Conservation (phyloP, 1,140 invertebrate genomes). For the Phocides pigmalion region DNA sequence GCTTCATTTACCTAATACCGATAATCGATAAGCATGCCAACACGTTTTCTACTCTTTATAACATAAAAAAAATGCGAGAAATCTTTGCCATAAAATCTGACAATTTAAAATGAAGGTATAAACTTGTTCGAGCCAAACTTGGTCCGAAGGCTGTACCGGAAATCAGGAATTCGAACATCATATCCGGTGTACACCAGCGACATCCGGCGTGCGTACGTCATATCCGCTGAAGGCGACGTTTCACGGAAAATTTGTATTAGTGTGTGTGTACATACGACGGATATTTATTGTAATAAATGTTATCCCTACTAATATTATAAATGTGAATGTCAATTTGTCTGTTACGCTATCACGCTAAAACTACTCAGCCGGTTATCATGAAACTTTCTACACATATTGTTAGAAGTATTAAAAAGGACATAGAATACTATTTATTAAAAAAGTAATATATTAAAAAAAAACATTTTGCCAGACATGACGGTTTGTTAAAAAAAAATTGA, state of each 20-base stretch:
- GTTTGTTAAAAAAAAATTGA: no score
- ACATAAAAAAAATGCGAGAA: conserved; percentile 6
- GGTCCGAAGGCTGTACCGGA: conserved; percentile 44
- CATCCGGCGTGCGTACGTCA: conserved; percentile 59
- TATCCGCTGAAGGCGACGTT: conserved; percentile 46
- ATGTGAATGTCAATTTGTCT: no score
- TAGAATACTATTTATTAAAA: no score
- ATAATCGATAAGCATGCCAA: no score
- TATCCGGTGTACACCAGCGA: conserved; percentile 68
- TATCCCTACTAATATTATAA: no score
- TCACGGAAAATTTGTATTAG: background rate
- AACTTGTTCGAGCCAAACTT: conserved; percentile 27
- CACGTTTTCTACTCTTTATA: background rate
- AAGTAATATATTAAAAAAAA: no score
- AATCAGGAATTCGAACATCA: conserved; percentile 74
- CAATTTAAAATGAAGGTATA: conserved; percentile 28
- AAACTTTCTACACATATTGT: no score
- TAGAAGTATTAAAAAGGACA: no score
- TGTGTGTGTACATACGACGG: background rate
- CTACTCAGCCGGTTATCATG: no score
- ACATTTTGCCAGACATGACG: no score
- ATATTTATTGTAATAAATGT: no score
- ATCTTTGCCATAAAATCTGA: conserved; percentile 5
- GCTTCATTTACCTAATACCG: background rate
- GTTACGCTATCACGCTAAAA: no score